Base-by-base conservation (phyloP, 2,797 vertebrate species). In the Eupleurogrammus muticus region DNA sequence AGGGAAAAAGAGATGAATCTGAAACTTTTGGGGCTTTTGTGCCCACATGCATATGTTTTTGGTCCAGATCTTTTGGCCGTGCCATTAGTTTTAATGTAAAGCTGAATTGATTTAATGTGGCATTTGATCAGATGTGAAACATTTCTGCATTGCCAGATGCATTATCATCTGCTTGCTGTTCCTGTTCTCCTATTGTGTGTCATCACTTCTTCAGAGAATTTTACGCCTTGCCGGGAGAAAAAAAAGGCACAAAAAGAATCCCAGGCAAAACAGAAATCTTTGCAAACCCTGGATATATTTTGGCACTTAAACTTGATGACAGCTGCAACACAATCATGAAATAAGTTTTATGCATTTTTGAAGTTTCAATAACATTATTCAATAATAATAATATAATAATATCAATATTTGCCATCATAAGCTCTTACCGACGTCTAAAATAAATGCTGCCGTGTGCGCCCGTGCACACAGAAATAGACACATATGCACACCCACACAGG, bases 381-480 rank as follows among this genome's bases (percentile, higher is more conserved):
- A n/a, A n/a, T n/a, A n/a, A 5, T 19, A 5, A 48, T 13, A 60
- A 38, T 19, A 21, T 44, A n/a, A n/a, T 5, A 68, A 32, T 16
- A 2, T 28, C 32, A 65, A 5, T 66, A 9, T 70, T 76, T 63
- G 35, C n/a, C 5, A 1, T 32, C 23, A 52, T 61, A 34, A 55
- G 36, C 8, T 59, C 23, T 19, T 63, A 51, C 7, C 23, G 34
- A 35, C 2, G 28, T 32, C 21, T 55, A 35, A 66, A 66, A 69
- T 20, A 65, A 47, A 70, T 13, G 46, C 54, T 28, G 17, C 36
- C 19, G 65, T 16, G 14, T n/a, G 36, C 21, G 21, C 36, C 50
- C n/a, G 59, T 14, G 40, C 67, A 58, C 58, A 67, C 40, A 66
- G 3, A 28, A 16, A 1, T 60, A 42, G 28, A 70, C 53, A 53